Percentiles rank a stretch among this genome's conserved stretches.
These are phyloP conservation scores for Pedetes capensis DNA, from an alignment of 2,113 vertebrate genomes.

Conservation along the genomic window DNA sequence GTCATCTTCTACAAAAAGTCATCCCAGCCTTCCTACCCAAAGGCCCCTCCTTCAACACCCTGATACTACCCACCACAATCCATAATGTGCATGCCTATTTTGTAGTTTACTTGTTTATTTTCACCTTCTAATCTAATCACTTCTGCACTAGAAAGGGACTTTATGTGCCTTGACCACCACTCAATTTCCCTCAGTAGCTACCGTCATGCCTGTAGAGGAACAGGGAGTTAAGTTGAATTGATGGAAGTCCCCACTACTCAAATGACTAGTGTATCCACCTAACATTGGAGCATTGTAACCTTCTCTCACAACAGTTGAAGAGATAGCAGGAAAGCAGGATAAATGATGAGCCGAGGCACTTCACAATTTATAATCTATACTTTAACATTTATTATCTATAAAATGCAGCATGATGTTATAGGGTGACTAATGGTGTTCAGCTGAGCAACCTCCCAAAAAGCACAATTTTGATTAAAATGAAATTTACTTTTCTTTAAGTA, in stretches of 20 bases:
- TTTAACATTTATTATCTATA: not conserved
- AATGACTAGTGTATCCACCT: not conserved
- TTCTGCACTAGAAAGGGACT: not conserved
- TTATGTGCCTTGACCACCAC: not conserved
- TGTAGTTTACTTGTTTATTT: not conserved
- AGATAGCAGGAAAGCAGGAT: not conserved
- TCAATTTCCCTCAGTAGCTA: not conserved
- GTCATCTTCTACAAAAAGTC: not conserved
- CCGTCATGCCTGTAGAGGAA: not conserved
- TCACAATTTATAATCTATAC: not conserved
- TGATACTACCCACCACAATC: not conserved
- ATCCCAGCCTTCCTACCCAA: not conserved
- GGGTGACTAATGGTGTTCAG: not conserved
- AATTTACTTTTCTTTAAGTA: not conserved
- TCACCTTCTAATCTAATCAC: not conserved
- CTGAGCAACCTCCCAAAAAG: not conserved
- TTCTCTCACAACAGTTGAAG: not conserved
- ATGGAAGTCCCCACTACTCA: not conserved
- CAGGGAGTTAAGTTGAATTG: not conserved
- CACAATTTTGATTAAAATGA: constrained; percentile 6
- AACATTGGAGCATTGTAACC: not conserved
- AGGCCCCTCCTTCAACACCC: not conserved
- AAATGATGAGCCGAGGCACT: not conserved
- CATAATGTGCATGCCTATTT: not conserved
- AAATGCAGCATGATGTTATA: not conserved